Evolutionary conservation across 2,888 invertebrate species (phyloP), one percentile per base, ranked within the genome.

Genomic region (Harmothoe impar): DNA sequence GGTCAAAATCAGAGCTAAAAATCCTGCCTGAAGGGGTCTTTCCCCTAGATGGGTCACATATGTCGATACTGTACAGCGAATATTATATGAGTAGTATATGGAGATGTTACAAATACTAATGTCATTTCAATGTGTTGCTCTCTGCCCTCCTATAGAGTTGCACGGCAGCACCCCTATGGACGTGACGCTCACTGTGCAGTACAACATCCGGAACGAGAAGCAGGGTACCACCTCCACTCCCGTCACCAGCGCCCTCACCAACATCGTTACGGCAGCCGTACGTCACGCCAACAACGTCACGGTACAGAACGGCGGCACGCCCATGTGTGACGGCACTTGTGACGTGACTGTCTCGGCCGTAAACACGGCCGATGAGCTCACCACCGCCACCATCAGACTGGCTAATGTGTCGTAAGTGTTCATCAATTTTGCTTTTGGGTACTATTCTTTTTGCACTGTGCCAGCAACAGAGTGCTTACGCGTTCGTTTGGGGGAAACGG

Each of bases 331-430:
- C 52, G 35, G 35, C 23, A 35, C 35, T 0, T 84, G 84, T 29
- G n/a, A 35, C 3, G 35, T 84, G 5, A 51, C 43, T 1, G 29
- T 84, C 3, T 33, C n/a, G 0, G 84, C 84, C 52, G n/a, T 25
- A 7, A 84, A 84, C 52, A 15, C 84, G 0, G 25, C 20, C 20
- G 23, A 84, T 17, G 84, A 51, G 15, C 84, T 84, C n/a, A 84
- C 52, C 5, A 51, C 84, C 33, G 84, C 33, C 43, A 51, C 43
- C 0, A 25, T 84, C 0, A 43, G 33, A 35, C 33, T 84, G 10
- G 25, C n/a, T 20, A 84, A 84, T n/a, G 84, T 84, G n/a, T 35
- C 35, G 84, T 84, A 84, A 84, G 84, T 84, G n/a, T n/a, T n/a
- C n/a, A n/a, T n/a, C n/a, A n/a, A n/a, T 54, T 54, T 15, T 54